Conservation (phyloP, 2,113 vertebrate species). For the Actenoides hombroni region DNA sequence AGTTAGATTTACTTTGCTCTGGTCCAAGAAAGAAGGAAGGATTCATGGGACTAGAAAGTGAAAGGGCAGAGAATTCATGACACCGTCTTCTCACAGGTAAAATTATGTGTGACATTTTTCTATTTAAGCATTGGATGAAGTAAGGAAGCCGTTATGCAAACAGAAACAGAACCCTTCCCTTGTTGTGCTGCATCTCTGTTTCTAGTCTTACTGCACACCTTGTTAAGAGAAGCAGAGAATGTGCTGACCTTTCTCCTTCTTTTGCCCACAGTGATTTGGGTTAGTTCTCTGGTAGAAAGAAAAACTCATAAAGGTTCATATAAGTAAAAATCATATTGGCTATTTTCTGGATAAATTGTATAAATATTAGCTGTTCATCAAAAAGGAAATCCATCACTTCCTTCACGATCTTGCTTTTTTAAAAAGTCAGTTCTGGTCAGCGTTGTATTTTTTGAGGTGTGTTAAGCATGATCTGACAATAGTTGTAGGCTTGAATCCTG, state of each 20-base stretch:
- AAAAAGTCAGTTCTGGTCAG: background rate
- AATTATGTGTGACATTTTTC: background rate
- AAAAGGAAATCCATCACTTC: background rate
- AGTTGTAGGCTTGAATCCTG: accelerated
- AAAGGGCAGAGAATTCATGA: background rate
- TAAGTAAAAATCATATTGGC: background rate
- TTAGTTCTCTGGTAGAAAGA: background rate
- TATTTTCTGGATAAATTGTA: background rate
- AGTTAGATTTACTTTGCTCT: background rate
- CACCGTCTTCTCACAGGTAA: background rate
- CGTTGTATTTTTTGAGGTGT: background rate
- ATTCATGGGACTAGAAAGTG: background rate
- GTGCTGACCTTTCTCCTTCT: background rate
- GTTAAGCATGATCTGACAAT: background rate
- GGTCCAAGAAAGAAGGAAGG: background rate
- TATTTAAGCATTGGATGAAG: background rate
- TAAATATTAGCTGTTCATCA: background rate
- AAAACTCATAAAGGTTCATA: background rate
- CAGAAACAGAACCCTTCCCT: background rate
- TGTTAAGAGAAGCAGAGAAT: background rate
- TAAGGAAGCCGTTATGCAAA: background rate
- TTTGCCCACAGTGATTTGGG: accelerated
- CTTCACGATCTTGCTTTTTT: background rate
- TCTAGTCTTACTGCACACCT: background rate
- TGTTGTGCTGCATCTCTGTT: background rate